Evolutionary conservation across 1,140 invertebrate genomes (phyloP).

Genomic region (Sinonovacula constricta): DNA sequence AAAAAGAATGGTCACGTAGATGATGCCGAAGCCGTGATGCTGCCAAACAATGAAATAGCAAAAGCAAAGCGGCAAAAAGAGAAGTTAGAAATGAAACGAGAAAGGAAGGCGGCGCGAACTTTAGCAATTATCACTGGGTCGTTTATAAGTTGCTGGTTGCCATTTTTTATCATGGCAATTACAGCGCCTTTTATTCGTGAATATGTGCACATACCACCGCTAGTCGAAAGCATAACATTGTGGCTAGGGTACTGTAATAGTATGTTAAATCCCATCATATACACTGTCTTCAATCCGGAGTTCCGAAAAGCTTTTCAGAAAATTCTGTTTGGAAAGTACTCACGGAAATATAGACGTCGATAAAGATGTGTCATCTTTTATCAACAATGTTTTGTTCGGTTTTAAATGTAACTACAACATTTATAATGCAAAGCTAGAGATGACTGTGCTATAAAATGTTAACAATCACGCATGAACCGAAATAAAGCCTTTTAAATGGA

Average conservation of each 20-base stretch:
- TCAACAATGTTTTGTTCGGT: too few relatives aligned
- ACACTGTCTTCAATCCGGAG: conserved; percentile 78
- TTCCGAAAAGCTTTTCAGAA: conserved; percentile 78
- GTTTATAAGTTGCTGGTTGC: conserved; percentile 78
- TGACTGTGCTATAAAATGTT: too few relatives aligned
- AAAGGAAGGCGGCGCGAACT: conserved; percentile 79
- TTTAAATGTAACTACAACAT: too few relatives aligned
- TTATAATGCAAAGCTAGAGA: too few relatives aligned
- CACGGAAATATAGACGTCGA: conserved; percentile 50
- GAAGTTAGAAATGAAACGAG: conserved; percentile 79
- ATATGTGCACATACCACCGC: conserved; percentile 69
- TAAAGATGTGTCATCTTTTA: too few relatives aligned
- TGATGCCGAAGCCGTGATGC: conserved; percentile 57
- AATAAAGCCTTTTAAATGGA: too few relatives aligned
- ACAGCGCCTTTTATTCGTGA: conserved; percentile 69
- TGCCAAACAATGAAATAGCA: conserved; percentile 52
- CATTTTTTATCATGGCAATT: conserved; percentile 77
- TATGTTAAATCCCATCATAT: conserved; percentile 78
- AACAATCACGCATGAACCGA: too few relatives aligned
- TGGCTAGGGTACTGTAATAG: conserved; percentile 79
- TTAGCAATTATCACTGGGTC: conserved; percentile 79
- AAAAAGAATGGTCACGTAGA: conserved; percentile 55
- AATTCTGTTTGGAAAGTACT: conserved; percentile 75
- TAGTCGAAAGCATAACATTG: conserved; percentile 74
- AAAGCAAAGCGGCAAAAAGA: conserved; percentile 65